Percentiles rank a stretch among this genome's conserved stretches.
Conservation (phyloP, 2,113 vertebrate species). For the Pterophyllum scalare region DNA sequence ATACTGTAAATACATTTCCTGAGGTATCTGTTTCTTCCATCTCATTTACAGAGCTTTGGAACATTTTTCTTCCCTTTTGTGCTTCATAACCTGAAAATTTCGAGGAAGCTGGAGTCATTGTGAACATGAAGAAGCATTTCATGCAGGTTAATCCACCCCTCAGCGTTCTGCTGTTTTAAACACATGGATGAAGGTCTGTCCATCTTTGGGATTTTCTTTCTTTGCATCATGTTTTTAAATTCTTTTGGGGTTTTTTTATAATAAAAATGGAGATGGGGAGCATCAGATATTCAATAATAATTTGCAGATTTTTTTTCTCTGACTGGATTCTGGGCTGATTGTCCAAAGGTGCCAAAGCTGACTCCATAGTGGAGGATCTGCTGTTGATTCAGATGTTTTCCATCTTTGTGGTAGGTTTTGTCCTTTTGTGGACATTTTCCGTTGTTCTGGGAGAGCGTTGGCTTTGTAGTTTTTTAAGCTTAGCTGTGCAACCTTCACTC, state of each 20-base stretch:
- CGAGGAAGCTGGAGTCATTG: background rate
- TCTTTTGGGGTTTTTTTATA: too few relatives aligned
- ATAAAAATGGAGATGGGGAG: too few relatives aligned
- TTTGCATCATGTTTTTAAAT: too few relatives aligned
- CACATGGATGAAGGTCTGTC: background rate
- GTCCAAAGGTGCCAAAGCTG: background rate
- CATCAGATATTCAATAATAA: too few relatives aligned
- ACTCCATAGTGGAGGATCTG: background rate
- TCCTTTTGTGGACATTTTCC: background rate
- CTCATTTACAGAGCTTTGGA: background rate
- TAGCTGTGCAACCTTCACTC: too few relatives aligned
- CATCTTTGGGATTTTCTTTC: too few relatives aligned
- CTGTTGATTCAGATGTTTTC: background rate
- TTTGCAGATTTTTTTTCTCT: too few relatives aligned
- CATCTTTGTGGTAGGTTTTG: too few relatives aligned
- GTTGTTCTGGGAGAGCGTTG: too few relatives aligned
- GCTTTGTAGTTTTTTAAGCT: too few relatives aligned
- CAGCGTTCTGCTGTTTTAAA: too few relatives aligned
- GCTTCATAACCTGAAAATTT: background rate
- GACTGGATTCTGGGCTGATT: background rate
- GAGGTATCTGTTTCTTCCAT: background rate
- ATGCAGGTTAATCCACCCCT: background rate
- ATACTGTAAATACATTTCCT: background rate
- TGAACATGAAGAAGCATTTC: too few relatives aligned
- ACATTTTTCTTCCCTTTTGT: background rate